Conservation (phyloP, 2,888 invertebrate species). For the Craniophora ligustri region DNA sequence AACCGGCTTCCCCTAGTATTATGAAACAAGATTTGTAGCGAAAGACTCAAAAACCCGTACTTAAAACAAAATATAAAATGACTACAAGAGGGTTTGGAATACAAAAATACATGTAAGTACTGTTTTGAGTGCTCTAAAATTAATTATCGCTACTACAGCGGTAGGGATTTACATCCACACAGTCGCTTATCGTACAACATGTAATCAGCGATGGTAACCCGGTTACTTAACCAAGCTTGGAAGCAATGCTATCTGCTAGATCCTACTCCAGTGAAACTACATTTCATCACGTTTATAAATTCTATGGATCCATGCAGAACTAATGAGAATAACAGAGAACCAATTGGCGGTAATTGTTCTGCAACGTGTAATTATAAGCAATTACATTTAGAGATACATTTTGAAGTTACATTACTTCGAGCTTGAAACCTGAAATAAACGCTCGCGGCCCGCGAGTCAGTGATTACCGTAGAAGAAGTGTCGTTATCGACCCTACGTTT, state of each 20-base stretch:
- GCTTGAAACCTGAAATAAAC: too few species aligned
- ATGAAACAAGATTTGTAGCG: not conserved
- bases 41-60: not conserved
- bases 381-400: too few species aligned
- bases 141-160: slow-evolving; percentile 25
- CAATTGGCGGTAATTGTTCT: not conserved
- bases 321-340: not conserved
- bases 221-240: slow-evolving; percentile 45
- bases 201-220: slow-evolving; percentile 43
- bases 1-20: slow-evolving; percentile 13
- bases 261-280: slow-evolving; percentile 33
- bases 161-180: slow-evolving; percentile 25
- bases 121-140: slow-evolving; percentile 2
- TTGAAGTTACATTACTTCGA: too few species aligned
- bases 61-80: not conserved
- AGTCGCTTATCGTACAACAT: slow-evolving; percentile 37
- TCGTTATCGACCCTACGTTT: too few species aligned
- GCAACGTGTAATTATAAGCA: too few species aligned
- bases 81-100: slow-evolving; percentile 1
- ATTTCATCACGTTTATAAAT: slow-evolving; percentile 40
- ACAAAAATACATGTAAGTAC: slow-evolving; percentile 4
- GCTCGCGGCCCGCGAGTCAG: too few species aligned
- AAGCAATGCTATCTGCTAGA: slow-evolving; percentile 43
- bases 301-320: slow-evolving; percentile 3
- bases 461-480: too few species aligned